Percentiles rank a stretch among this genome's conserved stretches.
Evolutionary conservation across 2,888 invertebrate genomes (phyloP).

Genomic region (Hermaeophaga mercurialis): DNA sequence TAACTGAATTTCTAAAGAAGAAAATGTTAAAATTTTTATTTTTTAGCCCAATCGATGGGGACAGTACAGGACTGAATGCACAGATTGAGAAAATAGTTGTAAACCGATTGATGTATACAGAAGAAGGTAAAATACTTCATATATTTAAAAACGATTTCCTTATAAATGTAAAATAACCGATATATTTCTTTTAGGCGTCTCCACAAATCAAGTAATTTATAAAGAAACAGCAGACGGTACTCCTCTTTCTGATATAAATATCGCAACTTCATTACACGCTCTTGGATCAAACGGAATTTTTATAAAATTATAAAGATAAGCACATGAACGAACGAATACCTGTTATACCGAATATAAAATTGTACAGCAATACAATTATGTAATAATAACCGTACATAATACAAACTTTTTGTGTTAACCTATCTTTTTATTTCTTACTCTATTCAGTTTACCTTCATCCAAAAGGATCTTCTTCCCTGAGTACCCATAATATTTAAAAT

Average conservation of each 20-base stretch:
- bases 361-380: too few relatives aligned
- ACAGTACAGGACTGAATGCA: background rate
- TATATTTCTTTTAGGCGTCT: slow-evolving; percentile 4
- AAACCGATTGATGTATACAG: background rate
- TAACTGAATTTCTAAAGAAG: too few relatives aligned
- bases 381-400: too few relatives aligned
- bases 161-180: background rate
- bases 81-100: background rate
- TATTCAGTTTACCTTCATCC: too few relatives aligned
- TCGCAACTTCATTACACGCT: slow-evolving; percentile 1
- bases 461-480: too few relatives aligned
- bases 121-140: slow-evolving; percentile 7
- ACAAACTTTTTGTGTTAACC: too few relatives aligned
- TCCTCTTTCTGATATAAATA: slow-evolving; percentile 14
- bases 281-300: too few relatives aligned
- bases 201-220: background rate
- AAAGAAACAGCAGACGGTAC: slow-evolving; percentile 14
- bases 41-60: slow-evolving; percentile 23
- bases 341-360: too few relatives aligned
- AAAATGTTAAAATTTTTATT: background rate
- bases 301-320: too few relatives aligned
- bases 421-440: too few relatives aligned
- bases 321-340: too few relatives aligned
- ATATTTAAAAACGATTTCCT: background rate
- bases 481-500: too few relatives aligned